Evolutionary conservation across 30 jellyfish, hydroid and myxozoan genomes (phyloP).

Genomic region (Pseudorhiza aurosa): DNA sequence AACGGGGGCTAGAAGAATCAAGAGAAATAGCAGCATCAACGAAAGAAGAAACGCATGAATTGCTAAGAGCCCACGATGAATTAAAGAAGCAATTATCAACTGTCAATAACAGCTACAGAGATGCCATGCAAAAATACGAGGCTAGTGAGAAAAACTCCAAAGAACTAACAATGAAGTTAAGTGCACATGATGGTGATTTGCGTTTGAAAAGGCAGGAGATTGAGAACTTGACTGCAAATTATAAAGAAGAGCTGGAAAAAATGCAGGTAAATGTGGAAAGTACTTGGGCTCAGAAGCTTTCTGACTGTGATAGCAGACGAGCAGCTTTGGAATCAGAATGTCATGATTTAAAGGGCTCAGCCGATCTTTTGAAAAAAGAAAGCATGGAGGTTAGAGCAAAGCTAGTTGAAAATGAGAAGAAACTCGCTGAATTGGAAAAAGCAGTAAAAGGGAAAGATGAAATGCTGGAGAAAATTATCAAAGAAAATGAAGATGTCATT

Average conservation of each 20-base stretch:
- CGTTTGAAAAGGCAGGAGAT: conserved; percentile 31
- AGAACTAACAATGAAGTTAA: background rate
- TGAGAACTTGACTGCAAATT: conserved; percentile 32
- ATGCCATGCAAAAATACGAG: conserved; percentile 45
- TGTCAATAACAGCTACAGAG: conserved; percentile 51
- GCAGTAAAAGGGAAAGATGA: background rate
- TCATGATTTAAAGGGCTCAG: background rate
- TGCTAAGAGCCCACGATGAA: conserved; percentile 1
- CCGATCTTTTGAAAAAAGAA: background rate
- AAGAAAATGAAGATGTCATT: conserved; percentile 22
- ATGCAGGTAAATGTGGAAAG: conserved; percentile 2
- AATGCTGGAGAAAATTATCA: background rate
- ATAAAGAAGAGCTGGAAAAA: conserved; percentile 53
- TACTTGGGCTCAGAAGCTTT: background rate
- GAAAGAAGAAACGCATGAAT: conserved; percentile 15
- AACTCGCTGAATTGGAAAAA: conserved; percentile 3
- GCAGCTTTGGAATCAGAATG: background rate
- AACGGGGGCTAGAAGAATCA: conserved; percentile 8
- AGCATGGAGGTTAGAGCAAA: background rate
- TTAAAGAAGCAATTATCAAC: conserved; percentile 18
- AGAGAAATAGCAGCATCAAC: background rate
- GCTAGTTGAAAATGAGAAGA: background rate
- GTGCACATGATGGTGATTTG: conserved; percentile 10
- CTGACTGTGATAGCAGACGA: conserved; percentile 9
- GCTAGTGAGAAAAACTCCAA: conserved; percentile 27